A percentile compares a stretch with the other conserved stretches of the same genome.
Evolutionary conservation across 1,140 invertebrate species (phyloP).

Genomic region (Ctenoplectra terminalis): DNA sequence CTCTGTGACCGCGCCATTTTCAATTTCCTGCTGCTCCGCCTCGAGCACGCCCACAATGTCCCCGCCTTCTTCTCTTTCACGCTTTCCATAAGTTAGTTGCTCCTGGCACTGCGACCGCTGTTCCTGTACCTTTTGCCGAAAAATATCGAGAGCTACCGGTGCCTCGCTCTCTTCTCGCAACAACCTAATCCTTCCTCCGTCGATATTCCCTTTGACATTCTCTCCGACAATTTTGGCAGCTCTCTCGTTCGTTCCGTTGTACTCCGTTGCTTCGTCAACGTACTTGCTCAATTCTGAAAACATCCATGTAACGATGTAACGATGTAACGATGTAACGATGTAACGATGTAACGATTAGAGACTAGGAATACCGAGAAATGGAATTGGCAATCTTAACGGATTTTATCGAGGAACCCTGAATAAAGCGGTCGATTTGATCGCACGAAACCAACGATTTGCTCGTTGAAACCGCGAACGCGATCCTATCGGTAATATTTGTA

Average conservation of each 20-base stretch:
- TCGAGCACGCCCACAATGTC: constrained; percentile 80
- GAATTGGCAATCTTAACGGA: too few species aligned
- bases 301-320: too few species aligned
- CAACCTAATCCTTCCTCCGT: not conserved
- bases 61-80: constrained; percentile 76
- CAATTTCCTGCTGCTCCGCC: constrained; percentile 80
- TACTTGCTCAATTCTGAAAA: constrained; percentile 54
- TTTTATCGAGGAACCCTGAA: too few species aligned
- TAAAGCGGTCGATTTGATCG: too few species aligned
- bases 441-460: too few species aligned
- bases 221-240: not conserved
- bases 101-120: constrained; percentile 13
- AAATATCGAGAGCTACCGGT: constrained; percentile 16
- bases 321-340: too few species aligned
- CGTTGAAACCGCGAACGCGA: constrained; percentile 12
- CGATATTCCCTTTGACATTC: constrained; percentile 27
- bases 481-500: not conserved
- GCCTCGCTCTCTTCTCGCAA: not conserved
- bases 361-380: too few species aligned
- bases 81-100: constrained; percentile 70
- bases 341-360: too few species aligned
- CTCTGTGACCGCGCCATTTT: constrained; percentile 80
- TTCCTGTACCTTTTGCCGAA: constrained; percentile 32
- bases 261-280: not conserved
- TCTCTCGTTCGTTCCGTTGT: too few species aligned